Percentiles rank a stretch among this genome's conserved stretches.
Evolutionary conservation across 2,113 vertebrate genomes (phyloP).

Genomic region (Labrus mixtus): DNA sequence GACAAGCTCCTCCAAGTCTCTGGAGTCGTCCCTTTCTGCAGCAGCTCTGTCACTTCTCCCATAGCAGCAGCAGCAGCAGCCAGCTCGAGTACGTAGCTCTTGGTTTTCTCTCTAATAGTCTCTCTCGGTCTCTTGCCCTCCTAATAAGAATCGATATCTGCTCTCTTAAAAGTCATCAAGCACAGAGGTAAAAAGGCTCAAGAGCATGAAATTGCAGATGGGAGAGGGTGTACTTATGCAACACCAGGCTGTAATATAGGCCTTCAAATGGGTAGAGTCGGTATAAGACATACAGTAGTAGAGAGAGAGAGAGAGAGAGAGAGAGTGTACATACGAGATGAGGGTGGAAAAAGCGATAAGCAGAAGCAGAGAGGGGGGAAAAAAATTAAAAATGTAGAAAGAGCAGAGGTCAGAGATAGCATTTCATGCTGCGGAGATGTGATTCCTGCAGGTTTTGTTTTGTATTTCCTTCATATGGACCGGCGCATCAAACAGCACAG

Average conservation of each 20-base stretch:
- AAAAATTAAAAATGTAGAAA: not conserved
- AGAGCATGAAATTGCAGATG: conserved; percentile 79
- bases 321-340: not conserved
- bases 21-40: conserved; percentile 19
- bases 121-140: conserved; percentile 34
- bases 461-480: conserved; percentile 15
- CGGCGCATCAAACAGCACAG: not conserved
- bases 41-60: conserved; percentile 20
- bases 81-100: conserved; percentile 4
- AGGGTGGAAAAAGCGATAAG: not conserved
- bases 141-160: conserved; percentile 75
- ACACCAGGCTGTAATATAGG: conserved; percentile 30
- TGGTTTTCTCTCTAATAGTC: conserved; percentile 14
- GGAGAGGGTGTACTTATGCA: conserved; percentile 66
- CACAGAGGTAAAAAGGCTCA: conserved; percentile 68
- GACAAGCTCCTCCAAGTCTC: conserved; percentile 34
- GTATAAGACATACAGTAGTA: not conserved
- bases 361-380: not conserved
- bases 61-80: too few species aligned
- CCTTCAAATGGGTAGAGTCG: conserved; percentile 27
- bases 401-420: conserved; percentile 10
- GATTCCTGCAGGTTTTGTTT: conserved; percentile 38
- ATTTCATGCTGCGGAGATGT: conserved; percentile 20
- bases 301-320: not conserved
- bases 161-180: conserved; percentile 66